phyloP scores from a whole-genome alignment of 2,888 invertebrate species.

The Acholoe squamosa region DNA sequence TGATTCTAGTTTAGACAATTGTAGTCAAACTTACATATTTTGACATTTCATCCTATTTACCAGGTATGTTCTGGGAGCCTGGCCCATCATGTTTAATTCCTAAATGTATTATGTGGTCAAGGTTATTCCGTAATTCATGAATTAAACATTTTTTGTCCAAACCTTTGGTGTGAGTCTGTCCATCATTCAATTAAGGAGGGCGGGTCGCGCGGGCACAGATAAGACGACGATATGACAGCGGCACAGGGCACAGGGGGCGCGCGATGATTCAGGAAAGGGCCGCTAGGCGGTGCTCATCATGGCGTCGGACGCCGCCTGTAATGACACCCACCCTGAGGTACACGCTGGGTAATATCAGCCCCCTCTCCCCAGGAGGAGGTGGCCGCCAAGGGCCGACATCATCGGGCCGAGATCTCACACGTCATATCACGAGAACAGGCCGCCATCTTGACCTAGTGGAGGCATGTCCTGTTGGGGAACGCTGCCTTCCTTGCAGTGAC shows the following conservation, averaged over 20 bases:
- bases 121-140: too few species aligned
- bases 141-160: too few species aligned
- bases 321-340: neutral
- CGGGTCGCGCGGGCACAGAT: neutral
- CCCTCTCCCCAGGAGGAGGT: neutral
- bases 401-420: slow-evolving; percentile 8
- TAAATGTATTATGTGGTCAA: too few species aligned
- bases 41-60: too few species aligned
- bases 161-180: too few species aligned
- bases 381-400: slow-evolving; percentile 4
- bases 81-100: too few species aligned
- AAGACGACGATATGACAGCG: slow-evolving; percentile 17
- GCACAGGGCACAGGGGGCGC: neutral
- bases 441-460: neutral
- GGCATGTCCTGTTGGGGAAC: neutral
- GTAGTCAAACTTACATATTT: too few species aligned
- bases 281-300: neutral
- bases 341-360: neutral
- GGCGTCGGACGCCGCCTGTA: neutral
- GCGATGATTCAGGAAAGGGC: neutral
- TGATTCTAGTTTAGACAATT: too few species aligned
- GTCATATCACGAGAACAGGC: neutral
- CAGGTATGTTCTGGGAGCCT: too few species aligned
- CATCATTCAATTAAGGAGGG: too few species aligned
- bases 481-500: neutral